Conservation (phyloP, 2,797 vertebrate genomes). For the Poecilia gillii region DNA sequence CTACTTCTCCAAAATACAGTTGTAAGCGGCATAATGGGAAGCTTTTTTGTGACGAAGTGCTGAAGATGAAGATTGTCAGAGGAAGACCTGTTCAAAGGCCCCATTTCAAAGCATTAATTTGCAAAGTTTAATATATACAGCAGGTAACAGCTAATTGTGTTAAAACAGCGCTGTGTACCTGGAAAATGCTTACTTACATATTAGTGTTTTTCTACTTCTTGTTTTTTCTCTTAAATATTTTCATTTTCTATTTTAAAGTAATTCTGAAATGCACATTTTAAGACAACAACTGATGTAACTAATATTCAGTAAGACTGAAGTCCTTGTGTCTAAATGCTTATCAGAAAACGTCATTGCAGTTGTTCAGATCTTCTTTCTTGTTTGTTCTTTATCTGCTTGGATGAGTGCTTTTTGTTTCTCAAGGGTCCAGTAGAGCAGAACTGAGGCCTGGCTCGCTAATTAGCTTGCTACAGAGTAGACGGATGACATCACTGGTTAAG, state of each 20-base stretch:
- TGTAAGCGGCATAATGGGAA: too few species aligned
- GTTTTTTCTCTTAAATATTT: not conserved
- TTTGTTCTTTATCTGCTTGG: constrained; percentile 1
- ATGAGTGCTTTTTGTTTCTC: constrained; percentile 17
- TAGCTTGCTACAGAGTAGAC: constrained; percentile 23
- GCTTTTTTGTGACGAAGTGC: too few species aligned
- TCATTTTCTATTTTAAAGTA: not conserved
- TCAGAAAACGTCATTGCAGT: not conserved
- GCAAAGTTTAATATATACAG: too few species aligned
- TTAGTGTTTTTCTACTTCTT: not conserved
- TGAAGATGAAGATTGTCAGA: too few species aligned
- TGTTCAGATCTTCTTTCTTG: not conserved
- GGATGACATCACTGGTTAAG: not conserved
- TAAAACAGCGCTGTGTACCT: too few species aligned
- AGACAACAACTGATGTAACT: not conserved
- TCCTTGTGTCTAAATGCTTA: not conserved
- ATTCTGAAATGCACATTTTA: not conserved
- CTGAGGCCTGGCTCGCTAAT: constrained; percentile 35
- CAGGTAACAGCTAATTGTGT: too few species aligned
- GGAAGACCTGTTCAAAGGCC: too few species aligned
- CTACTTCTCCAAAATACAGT: too few species aligned
- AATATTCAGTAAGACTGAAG: not conserved
- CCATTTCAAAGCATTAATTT: too few species aligned
- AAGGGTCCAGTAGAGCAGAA: constrained; percentile 31
- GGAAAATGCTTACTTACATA: too few species aligned